A percentile compares a stretch with the other conserved stretches of the same genome.
phyloP scores from a whole-genome alignment of 2,113 vertebrate species.

The Thryonomys swinderianus region DNA sequence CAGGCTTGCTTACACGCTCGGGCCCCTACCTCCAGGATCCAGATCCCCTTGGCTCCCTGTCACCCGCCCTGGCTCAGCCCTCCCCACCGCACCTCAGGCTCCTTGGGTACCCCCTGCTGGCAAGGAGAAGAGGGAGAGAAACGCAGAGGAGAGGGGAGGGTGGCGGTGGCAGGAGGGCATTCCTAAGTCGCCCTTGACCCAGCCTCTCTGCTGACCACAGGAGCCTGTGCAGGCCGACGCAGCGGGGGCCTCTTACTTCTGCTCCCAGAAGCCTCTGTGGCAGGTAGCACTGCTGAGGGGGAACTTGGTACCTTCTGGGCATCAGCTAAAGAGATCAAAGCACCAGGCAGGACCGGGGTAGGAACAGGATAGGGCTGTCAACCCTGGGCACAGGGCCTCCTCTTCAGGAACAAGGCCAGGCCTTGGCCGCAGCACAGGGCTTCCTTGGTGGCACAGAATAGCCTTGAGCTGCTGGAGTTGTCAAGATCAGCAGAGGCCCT shows the following conservation, averaged over 20 bases:
- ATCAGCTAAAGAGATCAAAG: not conserved
- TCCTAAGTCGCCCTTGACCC: not conserved
- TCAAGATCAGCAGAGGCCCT: not conserved
- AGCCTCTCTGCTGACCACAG: not conserved
- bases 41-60: not conserved
- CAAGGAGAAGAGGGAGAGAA: too few species aligned
- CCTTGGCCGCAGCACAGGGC: not conserved
- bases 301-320: not conserved
- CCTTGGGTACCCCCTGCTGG: not conserved
- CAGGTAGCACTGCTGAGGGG: not conserved
- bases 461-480: not conserved
- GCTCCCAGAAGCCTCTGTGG: not conserved
- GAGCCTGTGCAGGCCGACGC: fast-evolving
- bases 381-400: not conserved
- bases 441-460: not conserved
- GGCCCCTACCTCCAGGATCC: not conserved
- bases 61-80: not conserved
- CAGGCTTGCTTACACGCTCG: not conserved
- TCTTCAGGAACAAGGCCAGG: not conserved
- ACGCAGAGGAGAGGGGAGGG: not conserved
- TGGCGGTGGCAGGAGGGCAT: too few species aligned
- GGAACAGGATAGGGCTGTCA: not conserved
- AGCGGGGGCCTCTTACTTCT: not conserved
- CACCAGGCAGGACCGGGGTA: not conserved
- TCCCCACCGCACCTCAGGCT: not conserved